phyloP scores from a whole-genome alignment of 2,113 vertebrate species.

The Sinocyclocheilus anshuiensis region DNA sequence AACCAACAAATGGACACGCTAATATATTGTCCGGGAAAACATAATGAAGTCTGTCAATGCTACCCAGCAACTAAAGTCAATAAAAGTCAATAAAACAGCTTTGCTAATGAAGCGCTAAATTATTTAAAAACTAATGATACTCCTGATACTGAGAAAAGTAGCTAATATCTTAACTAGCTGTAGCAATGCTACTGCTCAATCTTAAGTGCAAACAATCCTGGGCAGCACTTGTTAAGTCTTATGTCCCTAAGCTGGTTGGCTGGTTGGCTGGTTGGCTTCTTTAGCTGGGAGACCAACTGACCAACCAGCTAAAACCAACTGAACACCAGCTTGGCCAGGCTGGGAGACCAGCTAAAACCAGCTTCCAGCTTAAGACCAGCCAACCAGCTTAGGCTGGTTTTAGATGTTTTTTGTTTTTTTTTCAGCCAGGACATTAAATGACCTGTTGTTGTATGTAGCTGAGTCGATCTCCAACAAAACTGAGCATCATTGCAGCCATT shows the following conservation, averaged over 20 bases:
- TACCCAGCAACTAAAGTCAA: not conserved
- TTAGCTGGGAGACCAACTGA: no score
- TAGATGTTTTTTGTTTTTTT: no score
- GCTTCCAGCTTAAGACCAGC: not conserved
- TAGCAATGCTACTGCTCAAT: not conserved
- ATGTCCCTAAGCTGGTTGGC: no score
- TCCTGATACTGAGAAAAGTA: not conserved
- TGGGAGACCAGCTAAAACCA: not conserved
- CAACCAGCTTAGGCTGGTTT: no score
- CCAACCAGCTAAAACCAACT: not conserved
- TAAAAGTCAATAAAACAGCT: not conserved
- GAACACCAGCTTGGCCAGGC: not conserved
- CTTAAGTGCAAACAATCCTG: not conserved
- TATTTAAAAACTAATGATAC: not conserved
- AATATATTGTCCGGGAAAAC: no score
- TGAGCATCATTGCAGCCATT: slow-evolving; percentile 4
- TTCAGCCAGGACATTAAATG: not conserved
- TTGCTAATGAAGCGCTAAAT: not conserved
- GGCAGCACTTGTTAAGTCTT: no score
- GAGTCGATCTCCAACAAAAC: not conserved
- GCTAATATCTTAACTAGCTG: not conserved
- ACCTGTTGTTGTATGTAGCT: not conserved
- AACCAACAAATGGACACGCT: no score
- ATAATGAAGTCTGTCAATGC: no score
- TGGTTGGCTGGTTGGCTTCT: no score